Percentiles rank a stretch among this genome's conserved stretches.
phyloP scores from a whole-genome alignment of 2,113 vertebrate genomes.

The Edolisoma coerulescens region DNA sequence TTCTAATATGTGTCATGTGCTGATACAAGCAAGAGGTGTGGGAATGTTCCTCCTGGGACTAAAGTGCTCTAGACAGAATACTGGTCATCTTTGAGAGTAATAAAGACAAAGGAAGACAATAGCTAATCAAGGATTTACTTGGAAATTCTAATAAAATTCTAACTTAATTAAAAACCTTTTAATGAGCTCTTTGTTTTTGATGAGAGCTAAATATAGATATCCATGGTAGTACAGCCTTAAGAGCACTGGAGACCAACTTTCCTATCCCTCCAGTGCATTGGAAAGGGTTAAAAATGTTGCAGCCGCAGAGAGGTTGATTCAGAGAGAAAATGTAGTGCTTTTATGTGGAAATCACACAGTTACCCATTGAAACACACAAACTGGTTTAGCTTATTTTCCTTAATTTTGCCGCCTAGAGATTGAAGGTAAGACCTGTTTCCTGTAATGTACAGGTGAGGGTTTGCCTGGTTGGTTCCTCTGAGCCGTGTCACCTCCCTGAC shows the following conservation, averaged over 20 bases:
- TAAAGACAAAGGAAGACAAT: slow-evolving; percentile 7
- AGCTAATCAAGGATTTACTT: slow-evolving; percentile 6
- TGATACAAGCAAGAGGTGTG: slow-evolving; percentile 21
- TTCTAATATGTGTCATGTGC: slow-evolving; percentile 6
- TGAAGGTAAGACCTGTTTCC: background rate
- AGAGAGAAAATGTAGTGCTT: background rate
- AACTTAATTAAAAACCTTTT: slow-evolving; percentile 16
- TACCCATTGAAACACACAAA: background rate
- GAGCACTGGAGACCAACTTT: background rate
- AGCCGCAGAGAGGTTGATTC: background rate
- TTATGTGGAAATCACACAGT: background rate
- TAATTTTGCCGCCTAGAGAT: background rate
- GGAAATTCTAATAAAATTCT: slow-evolving; percentile 21
- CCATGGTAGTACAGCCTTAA: background rate
- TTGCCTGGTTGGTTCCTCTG: background rate
- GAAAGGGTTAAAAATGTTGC: background rate
- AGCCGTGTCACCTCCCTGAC: background rate
- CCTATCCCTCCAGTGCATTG: background rate
- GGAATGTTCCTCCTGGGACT: background rate
- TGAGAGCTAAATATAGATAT: background rate
- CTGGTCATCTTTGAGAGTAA: background rate
- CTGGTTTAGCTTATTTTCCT: background rate
- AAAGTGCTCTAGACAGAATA: background rate
- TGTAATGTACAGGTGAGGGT: rapidly evolving
- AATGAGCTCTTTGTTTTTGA: background rate